Evolutionary conservation across 2,888 invertebrate genomes (phyloP).

Genomic region (Xestia c-nigrum): DNA sequence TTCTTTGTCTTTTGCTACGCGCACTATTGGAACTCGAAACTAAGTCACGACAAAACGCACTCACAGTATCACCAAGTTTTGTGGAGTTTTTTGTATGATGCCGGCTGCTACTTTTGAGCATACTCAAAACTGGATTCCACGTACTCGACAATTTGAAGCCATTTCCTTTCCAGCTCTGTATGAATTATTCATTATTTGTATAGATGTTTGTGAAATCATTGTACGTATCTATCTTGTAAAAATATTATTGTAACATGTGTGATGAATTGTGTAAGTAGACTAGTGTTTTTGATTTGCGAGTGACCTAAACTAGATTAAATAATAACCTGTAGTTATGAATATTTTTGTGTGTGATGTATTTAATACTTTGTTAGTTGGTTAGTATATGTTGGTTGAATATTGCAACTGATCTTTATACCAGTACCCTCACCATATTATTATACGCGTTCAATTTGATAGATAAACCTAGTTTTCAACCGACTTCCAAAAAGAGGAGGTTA

Average conservation of each 20-base stretch:
- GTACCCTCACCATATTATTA: neutral
- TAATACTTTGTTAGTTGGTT: neutral
- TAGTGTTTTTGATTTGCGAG: neutral
- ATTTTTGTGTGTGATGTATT: neutral
- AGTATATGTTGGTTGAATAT: neutral
- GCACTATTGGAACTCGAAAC: too few relatives aligned
- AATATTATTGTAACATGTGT: slow-evolving; percentile 35
- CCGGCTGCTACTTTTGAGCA: too few relatives aligned
- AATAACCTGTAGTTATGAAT: neutral
- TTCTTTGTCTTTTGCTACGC: too few relatives aligned
- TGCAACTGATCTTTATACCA: neutral
- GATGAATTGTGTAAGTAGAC: slow-evolving; percentile 37
- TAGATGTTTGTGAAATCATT: slow-evolving; percentile 59
- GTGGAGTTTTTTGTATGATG: too few relatives aligned
- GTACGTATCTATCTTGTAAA: slow-evolving; percentile 48
- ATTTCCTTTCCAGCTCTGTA: too few relatives aligned
- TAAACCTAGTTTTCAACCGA: too few relatives aligned
- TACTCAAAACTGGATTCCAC: too few relatives aligned
- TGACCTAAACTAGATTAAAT: neutral
- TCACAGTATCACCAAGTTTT: too few relatives aligned
- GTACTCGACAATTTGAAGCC: too few relatives aligned
- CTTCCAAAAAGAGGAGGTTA: too few relatives aligned
- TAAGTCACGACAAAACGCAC: too few relatives aligned
- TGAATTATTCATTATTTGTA: slow-evolving; percentile 66
- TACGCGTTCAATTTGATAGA: neutral